Evolutionary conservation across 2,888 invertebrate species (phyloP), one percentile per base, ranked within the genome.

Genomic region (Xanthorhoe designata): DNA sequence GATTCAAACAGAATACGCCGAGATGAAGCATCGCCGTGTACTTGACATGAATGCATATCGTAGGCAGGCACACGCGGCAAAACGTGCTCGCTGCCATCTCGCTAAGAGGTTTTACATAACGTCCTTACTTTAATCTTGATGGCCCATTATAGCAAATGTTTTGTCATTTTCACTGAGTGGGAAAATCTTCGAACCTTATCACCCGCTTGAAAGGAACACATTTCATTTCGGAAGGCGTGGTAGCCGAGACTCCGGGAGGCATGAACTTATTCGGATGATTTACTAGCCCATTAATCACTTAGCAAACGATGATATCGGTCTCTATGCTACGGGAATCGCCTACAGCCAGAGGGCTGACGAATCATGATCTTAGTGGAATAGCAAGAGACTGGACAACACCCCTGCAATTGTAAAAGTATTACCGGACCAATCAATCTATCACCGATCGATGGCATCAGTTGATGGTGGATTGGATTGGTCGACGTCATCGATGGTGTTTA

Each of bases 111-210:
- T 70, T 70, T 69, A 64, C 70, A 71, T 72, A 72, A 73, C 68
- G 69, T 68, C 70, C 61, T 72, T 69, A 71, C 66, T 73, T 67
- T 69, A 68, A 69, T 71, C 69, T 72, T 70, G 69, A 70, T 66
- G 68, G 66, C 54, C 54, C 65, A 68, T 72, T 73, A 66, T 64
- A 69, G 55, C 56, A 64, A 68, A 71, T 66, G 72, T 70, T 64
- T 66, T 71, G 72, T 71, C 70, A 70, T 72, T 65, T 66, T 65
- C 61, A 38, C 61, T 60, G 64, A 63, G 64, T 64, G 9, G 42
- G 49, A 19, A 47, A 47, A 62, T 51, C 38, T 4, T 15, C 51
- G 35, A 64, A 49, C 51, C 50, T 55, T 63, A 59, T 63, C 35
- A 42, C 51, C 47, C 17, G 62, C 62, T 45, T 55, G 35, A 54